A percentile compares a stretch with the other conserved stretches of the same genome.
Evolutionary conservation across 2,797 vertebrate species (phyloP).

Genomic region (Mus minutoides): DNA sequence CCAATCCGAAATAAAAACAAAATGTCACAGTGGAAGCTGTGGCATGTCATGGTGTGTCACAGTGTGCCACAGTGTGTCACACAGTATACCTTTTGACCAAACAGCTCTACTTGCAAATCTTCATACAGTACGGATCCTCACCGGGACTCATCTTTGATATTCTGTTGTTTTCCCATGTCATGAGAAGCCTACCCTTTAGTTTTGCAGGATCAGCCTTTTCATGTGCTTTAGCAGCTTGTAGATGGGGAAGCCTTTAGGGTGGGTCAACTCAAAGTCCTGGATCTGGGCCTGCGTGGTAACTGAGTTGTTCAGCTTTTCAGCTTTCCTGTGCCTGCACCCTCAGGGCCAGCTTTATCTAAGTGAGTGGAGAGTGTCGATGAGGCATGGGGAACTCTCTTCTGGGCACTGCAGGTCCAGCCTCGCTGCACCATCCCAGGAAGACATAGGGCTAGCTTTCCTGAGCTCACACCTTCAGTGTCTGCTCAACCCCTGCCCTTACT

Average conservation of each 20-base stretch:
- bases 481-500: background rate
- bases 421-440: background rate
- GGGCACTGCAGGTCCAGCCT: background rate
- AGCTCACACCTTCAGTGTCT: background rate
- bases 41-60: background rate
- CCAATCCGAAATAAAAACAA: background rate
- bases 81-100: background rate
- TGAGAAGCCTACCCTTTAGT: background rate
- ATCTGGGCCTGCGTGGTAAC: background rate
- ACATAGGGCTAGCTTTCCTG: background rate
- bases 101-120: background rate
- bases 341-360: background rate
- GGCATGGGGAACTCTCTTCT: background rate
- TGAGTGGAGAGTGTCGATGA: background rate
- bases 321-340: background rate
- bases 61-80: background rate
- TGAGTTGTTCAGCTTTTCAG: background rate
- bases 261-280: background rate
- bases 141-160: background rate
- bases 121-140: background rate
- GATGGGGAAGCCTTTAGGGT: background rate
- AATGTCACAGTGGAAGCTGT: background rate
- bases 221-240: background rate
- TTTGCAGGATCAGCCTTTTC: background rate
- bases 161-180: background rate